Conservation (phyloP, 2,888 invertebrate genomes). For the Euproctis similis region DNA sequence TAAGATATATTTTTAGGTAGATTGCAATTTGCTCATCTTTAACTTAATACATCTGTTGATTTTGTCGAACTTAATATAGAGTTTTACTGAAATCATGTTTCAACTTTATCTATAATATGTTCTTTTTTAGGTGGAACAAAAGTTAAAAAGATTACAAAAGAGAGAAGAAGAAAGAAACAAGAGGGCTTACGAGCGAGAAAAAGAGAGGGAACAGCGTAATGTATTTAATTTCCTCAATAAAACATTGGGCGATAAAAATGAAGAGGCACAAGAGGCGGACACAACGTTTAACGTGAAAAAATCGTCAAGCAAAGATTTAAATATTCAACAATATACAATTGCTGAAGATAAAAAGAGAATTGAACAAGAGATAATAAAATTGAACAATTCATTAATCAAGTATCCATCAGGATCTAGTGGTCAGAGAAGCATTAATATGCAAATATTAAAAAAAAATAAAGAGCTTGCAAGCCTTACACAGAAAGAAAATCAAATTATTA, state of each 20-base stretch:
- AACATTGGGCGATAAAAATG: constrained; percentile 64
- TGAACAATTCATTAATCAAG: constrained; percentile 79
- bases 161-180: constrained; percentile 78
- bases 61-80: no score
- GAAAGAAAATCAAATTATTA: constrained; percentile 78
- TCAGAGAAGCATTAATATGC: constrained; percentile 76
- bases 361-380: constrained; percentile 79
- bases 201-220: constrained; percentile 76
- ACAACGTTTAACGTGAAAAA: constrained; percentile 53
- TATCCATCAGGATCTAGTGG: constrained; percentile 77
- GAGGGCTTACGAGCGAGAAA: constrained; percentile 79
- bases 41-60: no score
- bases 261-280: constrained; percentile 23
- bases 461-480: constrained; percentile 77
- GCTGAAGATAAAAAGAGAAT: constrained; percentile 81
- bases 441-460: constrained; percentile 77
- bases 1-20: no score
- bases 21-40: no score
- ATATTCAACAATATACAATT: constrained; percentile 83
- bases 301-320: constrained; percentile 79
- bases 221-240: constrained; percentile 87
- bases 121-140: constrained; percentile 76
- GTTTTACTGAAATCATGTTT: no score
- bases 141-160: constrained; percentile 78
- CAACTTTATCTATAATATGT: no score